Percentiles rank a stretch among this genome's conserved stretches.
Evolutionary conservation across 2,113 vertebrate species (phyloP).

Genomic region (Erythrocebus patas): DNA sequence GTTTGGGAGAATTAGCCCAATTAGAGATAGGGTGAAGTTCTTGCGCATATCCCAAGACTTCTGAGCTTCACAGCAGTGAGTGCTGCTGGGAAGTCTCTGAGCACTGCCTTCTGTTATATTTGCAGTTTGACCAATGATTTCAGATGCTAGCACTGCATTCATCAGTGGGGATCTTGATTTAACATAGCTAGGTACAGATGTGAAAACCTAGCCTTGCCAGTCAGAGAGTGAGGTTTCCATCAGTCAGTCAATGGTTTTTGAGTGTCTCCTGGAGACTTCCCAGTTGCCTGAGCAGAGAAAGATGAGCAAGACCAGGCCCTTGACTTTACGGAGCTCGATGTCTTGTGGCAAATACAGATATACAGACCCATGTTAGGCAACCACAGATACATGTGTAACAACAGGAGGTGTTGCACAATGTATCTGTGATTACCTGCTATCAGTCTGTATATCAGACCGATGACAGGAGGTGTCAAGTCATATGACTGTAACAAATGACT

Average conservation of each 20-base stretch:
- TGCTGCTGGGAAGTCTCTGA: background rate
- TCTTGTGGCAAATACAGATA: background rate
- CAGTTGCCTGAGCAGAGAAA: background rate
- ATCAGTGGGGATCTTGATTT: background rate
- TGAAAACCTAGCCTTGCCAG: background rate
- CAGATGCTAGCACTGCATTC: background rate
- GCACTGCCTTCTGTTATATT: background rate
- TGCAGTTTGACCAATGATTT: background rate
- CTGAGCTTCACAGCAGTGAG: background rate
- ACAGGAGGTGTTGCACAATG: background rate
- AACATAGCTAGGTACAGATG: background rate
- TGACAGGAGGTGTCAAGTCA: background rate
- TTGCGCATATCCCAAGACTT: background rate
- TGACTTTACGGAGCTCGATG: background rate
- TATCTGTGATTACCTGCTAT: too few relatives aligned
- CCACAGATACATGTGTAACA: background rate
- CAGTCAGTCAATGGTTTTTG: background rate
- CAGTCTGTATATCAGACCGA: too few relatives aligned
- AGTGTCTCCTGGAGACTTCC: background rate
- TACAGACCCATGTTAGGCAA: background rate
- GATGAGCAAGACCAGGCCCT: background rate
- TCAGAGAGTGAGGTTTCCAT: background rate
- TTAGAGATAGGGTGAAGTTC: background rate
- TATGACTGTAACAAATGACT: background rate
- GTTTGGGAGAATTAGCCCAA: background rate